A percentile compares a stretch with the other conserved stretches of the same genome.
These are phyloP conservation scores for Erythrocercus mccallii DNA, from an alignment of 2,113 vertebrate genomes.

Conservation along the genomic window DNA sequence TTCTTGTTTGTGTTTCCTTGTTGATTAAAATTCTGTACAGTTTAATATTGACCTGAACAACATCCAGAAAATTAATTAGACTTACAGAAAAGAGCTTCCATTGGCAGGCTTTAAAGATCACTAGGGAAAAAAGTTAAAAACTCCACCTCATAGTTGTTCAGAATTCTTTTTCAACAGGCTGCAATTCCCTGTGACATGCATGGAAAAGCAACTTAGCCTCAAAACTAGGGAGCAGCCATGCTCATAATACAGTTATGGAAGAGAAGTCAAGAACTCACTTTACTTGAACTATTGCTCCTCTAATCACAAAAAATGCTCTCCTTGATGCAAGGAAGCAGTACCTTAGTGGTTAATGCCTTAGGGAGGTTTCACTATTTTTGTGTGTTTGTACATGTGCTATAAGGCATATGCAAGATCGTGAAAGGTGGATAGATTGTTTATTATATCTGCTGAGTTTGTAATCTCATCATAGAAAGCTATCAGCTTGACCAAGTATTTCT, in stretches of 20 bases:
- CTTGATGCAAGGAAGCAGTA: neutral
- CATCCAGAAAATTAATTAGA: neutral
- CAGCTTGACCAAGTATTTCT: neutral
- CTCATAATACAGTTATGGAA: neutral
- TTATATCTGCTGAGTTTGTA: neutral
- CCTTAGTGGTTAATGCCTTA: neutral
- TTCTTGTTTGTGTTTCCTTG: neutral
- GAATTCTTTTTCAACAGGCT: neutral
- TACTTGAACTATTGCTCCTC: neutral
- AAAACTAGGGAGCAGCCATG: neutral
- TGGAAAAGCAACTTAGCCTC: neutral
- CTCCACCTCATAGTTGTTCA: neutral
- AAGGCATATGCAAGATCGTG: neutral
- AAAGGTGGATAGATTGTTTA: neutral
- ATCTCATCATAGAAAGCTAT: neutral
- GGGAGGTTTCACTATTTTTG: neutral
- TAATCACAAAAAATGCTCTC: neutral
- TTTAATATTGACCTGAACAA: neutral
- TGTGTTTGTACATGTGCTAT: neutral
- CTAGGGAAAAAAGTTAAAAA: neutral
- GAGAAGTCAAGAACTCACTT: neutral
- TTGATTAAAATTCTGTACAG: neutral
- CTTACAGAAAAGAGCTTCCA: neutral
- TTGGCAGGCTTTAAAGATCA: neutral
- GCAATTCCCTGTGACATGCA: neutral